phyloP scores from a whole-genome alignment of 2,888 invertebrate genomes.

The Monochamus alternatus region DNA sequence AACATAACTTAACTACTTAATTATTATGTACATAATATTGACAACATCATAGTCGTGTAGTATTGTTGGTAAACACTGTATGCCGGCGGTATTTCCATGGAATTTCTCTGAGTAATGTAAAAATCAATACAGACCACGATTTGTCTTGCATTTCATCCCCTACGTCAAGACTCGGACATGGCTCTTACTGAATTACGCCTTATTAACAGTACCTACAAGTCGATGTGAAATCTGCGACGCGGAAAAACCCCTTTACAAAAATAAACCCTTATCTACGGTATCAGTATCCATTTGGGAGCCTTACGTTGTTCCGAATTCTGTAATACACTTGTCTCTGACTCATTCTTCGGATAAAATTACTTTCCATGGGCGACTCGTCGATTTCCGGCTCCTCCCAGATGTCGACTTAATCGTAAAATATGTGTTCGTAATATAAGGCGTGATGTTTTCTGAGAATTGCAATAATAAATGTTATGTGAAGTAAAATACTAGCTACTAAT shows the following conservation, averaged over 20 bases:
- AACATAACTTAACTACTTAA: no score
- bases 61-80: no score
- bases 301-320: constrained; percentile 21
- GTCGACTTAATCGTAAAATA: no score
- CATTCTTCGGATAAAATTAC: constrained; percentile 32
- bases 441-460: no score
- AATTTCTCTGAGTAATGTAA: constrained; percentile 15
- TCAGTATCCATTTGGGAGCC: constrained; percentile 29
- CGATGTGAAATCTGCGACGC: neutral
- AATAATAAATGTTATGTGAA: no score
- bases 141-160: neutral
- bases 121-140: constrained; percentile 23
- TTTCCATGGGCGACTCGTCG: constrained; percentile 28
- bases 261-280: constrained; percentile 26
- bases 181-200: neutral
- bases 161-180: neutral
- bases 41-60: no score
- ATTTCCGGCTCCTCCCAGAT: no score
- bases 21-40: no score
- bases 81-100: neutral
- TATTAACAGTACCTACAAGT: neutral
- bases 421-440: no score
- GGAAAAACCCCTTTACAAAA: constrained; percentile 13
- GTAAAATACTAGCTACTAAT: no score
- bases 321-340: constrained; percentile 35